A percentile compares a stretch with the other conserved stretches of the same genome.
phyloP scores from a whole-genome alignment of 2,113 vertebrate species.

The Callorhinus ursinus region DNA sequence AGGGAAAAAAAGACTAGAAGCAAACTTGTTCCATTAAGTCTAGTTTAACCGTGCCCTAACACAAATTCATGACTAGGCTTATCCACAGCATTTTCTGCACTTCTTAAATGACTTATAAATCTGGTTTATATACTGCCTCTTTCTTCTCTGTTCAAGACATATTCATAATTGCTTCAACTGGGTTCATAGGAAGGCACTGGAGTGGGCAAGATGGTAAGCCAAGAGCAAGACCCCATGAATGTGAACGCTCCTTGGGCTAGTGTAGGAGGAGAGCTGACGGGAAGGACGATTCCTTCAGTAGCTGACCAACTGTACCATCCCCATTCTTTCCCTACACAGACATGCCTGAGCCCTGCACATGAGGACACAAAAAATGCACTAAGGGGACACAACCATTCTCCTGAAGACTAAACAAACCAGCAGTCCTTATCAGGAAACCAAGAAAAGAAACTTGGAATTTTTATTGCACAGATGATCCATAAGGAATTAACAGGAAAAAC shows the following conservation, averaged over 20 bases:
- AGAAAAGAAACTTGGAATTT: neutral
- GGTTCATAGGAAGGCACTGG: neutral
- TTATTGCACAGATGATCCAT: neutral
- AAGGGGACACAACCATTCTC: neutral
- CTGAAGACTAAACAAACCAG: neutral
- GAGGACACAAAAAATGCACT: neutral
- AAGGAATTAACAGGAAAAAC: neutral
- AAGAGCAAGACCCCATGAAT: neutral
- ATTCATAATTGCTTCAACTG: conserved; percentile 8
- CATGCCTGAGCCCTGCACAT: neutral
- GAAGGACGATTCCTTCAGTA: neutral
- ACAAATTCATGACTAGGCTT: neutral
- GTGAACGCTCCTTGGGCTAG: neutral
- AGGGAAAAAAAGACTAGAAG: neutral
- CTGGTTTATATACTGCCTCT: neutral
- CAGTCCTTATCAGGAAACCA: neutral
- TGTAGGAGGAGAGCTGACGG: neutral
- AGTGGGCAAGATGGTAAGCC: neutral
- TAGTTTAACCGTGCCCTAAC: neutral
- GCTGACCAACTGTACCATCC: neutral
- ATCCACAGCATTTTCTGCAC: neutral
- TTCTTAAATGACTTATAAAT: neutral
- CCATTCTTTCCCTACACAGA: neutral
- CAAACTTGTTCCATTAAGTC: neutral
- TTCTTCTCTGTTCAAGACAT: neutral